Base-by-base conservation (phyloP, 2,113 vertebrate genomes). In the Diglossa brunneiventris region DNA sequence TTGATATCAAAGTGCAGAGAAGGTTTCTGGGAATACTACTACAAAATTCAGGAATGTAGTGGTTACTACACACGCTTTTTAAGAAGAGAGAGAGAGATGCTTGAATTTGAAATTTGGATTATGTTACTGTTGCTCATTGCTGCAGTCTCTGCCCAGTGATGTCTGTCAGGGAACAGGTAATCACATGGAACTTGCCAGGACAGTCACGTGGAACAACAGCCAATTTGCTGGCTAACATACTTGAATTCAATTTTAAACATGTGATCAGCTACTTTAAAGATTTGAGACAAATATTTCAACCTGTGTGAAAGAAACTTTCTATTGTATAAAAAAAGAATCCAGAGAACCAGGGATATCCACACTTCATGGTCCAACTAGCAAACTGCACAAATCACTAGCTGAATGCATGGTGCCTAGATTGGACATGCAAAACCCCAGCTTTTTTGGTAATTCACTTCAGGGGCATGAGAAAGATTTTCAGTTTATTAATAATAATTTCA, bases 401-500 rank as follows among this genome's bases (percentile, higher is more conserved):
- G 58, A 87, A 39, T 27, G 26, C n/a, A 33, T 55, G 11, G 9
- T 81, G 30, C 27, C 62, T 62, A 12, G 7, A 53, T 55, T 59
- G 78, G 44, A n/a, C 1, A 1, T 59, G 41, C 24, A 64, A 39
- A 82, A 18, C 30, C 10, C 4, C 13, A 68, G 33, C 22, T 79
- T 44, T 39, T 56, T 63, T 81, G 23, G 28, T 87, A 79, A 68
- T 82, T 68, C 31, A 75, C 22, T 75, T 92, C 30, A 50, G 68
- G 30, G 56, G 2, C 21, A 55, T 69, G 28, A 79, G 20, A 47
- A 14, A 33, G 30, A 72, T 56, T 75, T 94, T 86, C 39, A 74
- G 41, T 47, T 84, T 88, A 58, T 61, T 78, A 74, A 70, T 83
- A 81, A 74, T 83, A 84, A 92, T 78, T 92, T 92, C 39, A 24